Conservation (phyloP, 2,113 vertebrate species). For the Microcebus murinus region DNA sequence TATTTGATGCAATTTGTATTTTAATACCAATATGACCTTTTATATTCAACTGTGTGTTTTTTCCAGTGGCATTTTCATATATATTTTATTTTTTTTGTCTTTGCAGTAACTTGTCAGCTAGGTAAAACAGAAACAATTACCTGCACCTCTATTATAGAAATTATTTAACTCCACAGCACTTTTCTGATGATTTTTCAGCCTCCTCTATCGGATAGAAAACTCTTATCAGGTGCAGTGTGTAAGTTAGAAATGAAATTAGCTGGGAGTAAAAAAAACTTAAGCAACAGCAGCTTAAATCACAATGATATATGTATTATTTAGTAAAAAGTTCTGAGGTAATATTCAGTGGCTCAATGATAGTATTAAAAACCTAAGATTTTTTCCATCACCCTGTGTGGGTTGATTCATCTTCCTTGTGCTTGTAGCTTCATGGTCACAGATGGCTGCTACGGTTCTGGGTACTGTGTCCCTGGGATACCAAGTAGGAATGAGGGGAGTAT, state of each 20-base stretch:
- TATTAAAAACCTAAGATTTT: constrained; percentile 6
- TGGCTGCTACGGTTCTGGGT: background rate
- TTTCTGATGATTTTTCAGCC: constrained; percentile 27
- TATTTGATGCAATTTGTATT: constrained; percentile 14
- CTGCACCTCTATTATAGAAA: background rate
- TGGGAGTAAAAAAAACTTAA: background rate
- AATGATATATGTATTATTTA: background rate
- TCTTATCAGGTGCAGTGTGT: background rate
- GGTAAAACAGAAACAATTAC: constrained; percentile 52
- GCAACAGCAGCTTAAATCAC: background rate
- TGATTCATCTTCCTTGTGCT: background rate
- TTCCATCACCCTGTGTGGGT: background rate
- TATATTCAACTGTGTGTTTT: background rate
- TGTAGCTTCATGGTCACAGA: background rate
- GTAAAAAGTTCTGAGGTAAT: background rate
- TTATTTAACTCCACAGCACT: background rate
- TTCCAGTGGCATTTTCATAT: background rate
- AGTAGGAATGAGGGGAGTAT: background rate
- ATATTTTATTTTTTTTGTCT: constrained; percentile 34
- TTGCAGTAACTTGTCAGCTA: constrained; percentile 27
- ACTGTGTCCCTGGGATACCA: background rate
- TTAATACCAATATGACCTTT: background rate
- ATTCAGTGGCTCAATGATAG: background rate
- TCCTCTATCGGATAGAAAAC: constrained; percentile 24
- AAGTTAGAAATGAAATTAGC: background rate